Base-by-base conservation (phyloP, 2,797 vertebrate genomes). In the Loriculus beryllinus region DNA sequence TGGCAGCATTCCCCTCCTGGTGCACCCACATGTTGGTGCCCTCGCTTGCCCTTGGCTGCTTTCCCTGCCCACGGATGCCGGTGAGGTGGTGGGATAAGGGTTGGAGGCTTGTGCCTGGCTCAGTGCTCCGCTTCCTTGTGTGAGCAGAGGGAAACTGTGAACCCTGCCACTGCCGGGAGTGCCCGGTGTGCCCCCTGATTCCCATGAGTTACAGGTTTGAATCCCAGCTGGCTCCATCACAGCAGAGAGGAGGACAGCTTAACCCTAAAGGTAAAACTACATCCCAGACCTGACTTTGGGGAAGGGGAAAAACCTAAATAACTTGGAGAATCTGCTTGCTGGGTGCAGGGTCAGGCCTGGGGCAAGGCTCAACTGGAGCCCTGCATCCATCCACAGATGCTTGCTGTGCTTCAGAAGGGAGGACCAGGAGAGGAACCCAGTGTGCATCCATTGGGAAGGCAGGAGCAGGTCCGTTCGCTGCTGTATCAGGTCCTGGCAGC, bases 321-420 rank as follows among this genome's bases (percentile, higher is more conserved):
- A 14, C 42, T 84, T n/a, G 19, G 47, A 65, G 40, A 47, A 15
- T 72, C 56, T 29, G 7, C 39, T 57, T 19, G 14, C 13, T 9
- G 33, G 26, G 23, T 39, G 43, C n/a, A n/a, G n/a, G 29, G 11
- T 35, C 0, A 4, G 45, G 29, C 63, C 79, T 82, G 45, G 51
- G 39, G 64, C 4, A 7, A 62, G 39, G 21, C 56, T 54, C 2
- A 1, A 1, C 76, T 11, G 37, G 22, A 63, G 35, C 48, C 8
- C 52, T 16, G 13, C 21, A 28, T 29, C 57, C 70, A 14, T 63
- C 47, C 29, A 5, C 2, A 23, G 68, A 26, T 59, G 49, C 20
- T 49, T 13, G 3, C 18, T 2, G 2, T 18, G 40, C 29, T 18
- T 57, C 0, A 0, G 48, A 10, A 60, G 12, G 10, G 18, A 14